Evolutionary conservation across 2,797 vertebrate genomes (phyloP).

Genomic region (Varecia variegata): DNA sequence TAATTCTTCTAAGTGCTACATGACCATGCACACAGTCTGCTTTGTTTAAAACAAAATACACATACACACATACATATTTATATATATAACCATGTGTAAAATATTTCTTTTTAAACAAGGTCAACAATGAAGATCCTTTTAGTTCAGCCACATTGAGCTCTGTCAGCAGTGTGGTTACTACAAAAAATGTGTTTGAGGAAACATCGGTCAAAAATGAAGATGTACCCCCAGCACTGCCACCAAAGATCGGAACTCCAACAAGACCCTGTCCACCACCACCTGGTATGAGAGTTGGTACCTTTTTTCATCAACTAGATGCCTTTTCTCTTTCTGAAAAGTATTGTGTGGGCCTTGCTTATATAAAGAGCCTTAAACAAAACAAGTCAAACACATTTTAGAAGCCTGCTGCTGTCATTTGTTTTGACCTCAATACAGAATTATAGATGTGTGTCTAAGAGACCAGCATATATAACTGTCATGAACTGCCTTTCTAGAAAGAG

Average conservation of each 20-base stretch:
- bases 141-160: conserved; percentile 78
- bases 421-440: not conserved
- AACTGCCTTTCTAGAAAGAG: not conserved
- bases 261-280: conserved; percentile 96
- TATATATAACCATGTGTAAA: not conserved
- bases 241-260: conserved; percentile 96
- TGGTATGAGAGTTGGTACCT: conserved; percentile 85
- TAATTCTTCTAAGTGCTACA: not conserved
- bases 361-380: not conserved
- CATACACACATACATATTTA: fast-evolving
- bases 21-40: not conserved
- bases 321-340: conserved; percentile 5
- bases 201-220: conserved; percentile 87
- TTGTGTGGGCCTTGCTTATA: not conserved
- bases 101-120: conserved; percentile 83
- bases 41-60: not conserved
- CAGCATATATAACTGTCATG: not conserved
- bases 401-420: not conserved
- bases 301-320: conserved; percentile 5
- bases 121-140: conserved; percentile 90
- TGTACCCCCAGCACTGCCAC: conserved; percentile 94
- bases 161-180: conserved; percentile 80
- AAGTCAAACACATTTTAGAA: not conserved
- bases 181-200: conserved; percentile 93
- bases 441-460: not conserved